Evolutionary conservation across 2,888 invertebrate species (phyloP).

Genomic region (Hyposoter didymator): DNA sequence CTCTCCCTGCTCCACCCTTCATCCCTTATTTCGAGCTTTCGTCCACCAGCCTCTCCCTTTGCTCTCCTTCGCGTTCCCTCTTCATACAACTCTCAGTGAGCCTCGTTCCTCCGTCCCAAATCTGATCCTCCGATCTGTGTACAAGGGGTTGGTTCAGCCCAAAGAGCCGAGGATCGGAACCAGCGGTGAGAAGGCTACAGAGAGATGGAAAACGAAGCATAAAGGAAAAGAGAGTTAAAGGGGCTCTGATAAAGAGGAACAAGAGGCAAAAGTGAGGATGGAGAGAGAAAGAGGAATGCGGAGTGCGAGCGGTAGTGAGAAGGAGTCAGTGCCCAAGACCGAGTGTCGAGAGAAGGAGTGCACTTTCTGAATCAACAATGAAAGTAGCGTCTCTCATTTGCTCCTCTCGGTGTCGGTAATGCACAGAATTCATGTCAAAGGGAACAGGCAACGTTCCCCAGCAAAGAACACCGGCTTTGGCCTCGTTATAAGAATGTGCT

Average conservation of each 20-base stretch:
- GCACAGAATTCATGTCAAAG: constrained; percentile 81
- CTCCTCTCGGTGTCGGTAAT: constrained; percentile 81
- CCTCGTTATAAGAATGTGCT: constrained; percentile 51
- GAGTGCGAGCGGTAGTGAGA: background rate
- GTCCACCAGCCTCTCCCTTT: constrained; percentile 1
- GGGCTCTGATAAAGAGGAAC: constrained; percentile 54
- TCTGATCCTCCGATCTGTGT: constrained; percentile 74
- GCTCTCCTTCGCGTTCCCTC: constrained; percentile 16
- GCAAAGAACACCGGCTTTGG: constrained; percentile 33
- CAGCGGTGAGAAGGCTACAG: constrained; percentile 58
- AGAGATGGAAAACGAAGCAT: constrained; percentile 36
- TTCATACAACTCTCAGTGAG: constrained; percentile 42
- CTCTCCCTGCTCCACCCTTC: background rate
- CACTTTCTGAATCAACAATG: constrained; percentile 81
- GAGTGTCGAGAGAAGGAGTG: constrained; percentile 37
- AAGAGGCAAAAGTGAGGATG: constrained; percentile 67
- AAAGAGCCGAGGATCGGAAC: constrained; percentile 11
- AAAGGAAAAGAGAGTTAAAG: constrained; percentile 36
- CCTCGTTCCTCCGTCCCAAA: constrained; percentile 63
- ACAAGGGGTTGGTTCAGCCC: constrained; percentile 54
- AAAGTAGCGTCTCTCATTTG: constrained; percentile 80
- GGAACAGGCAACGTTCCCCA: constrained; percentile 51
- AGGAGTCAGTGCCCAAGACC: constrained; percentile 1
- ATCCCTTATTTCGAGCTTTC: background rate
- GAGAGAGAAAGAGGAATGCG: constrained; percentile 8